Conservation (phyloP, 2,888 invertebrate species). For the Digitonthophagus gazella region DNA sequence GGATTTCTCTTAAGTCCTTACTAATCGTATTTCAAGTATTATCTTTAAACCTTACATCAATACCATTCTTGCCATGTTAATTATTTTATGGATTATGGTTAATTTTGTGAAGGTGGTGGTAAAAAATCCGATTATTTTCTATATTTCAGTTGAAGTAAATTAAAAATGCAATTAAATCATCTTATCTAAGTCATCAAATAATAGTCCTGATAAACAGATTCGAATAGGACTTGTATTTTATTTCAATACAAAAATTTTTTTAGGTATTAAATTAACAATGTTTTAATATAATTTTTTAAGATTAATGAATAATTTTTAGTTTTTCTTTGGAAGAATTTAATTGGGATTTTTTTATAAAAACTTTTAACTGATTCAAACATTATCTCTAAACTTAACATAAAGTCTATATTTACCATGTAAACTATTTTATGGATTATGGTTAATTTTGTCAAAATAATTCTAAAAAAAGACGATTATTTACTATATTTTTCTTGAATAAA, state of each 20-base stretch:
- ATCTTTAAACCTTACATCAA: background rate
- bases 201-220: background rate
- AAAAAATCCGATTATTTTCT: background rate
- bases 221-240: background rate
- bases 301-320: no score
- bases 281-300: background rate
- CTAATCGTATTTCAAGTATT: conserved; percentile 3
- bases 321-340: background rate
- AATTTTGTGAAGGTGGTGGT: background rate
- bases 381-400: background rate
- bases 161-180: background rate
- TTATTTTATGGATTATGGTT: conserved; percentile 22
- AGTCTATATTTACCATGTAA: conserved; percentile 21
- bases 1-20: conserved; percentile 26
- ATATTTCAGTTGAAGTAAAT: background rate
- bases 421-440: conserved; percentile 22
- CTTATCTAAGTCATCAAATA: background rate
- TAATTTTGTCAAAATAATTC: background rate
- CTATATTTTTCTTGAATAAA: background rate
- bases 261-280: background rate
- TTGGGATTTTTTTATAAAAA: no score
- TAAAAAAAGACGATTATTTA: background rate
- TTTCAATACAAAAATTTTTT: background rate
- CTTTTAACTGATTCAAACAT: no score
- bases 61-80: conserved; percentile 23